These are phyloP conservation scores for Caenorhabditis drosophilae DNA, from an alignment of 2,888 invertebrate species.

Conservation along the genomic window DNA sequence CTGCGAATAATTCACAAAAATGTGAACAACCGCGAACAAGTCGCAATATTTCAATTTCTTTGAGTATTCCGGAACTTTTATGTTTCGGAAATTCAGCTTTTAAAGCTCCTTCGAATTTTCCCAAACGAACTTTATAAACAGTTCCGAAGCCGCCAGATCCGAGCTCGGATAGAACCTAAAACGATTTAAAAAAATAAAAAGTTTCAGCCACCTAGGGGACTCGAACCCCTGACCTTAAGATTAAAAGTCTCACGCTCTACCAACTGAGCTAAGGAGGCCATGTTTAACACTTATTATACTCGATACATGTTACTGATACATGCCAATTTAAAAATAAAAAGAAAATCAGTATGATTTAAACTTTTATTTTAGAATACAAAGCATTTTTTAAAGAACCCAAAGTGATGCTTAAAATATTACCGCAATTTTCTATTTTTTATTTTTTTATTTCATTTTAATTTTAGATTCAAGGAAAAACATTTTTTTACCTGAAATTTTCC, in stretches of 20 bases:
- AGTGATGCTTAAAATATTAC: too few relatives aligned
- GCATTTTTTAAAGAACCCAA: too few relatives aligned
- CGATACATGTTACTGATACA: too few relatives aligned
- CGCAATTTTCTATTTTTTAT: too few relatives aligned
- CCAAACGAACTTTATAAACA: not conserved
- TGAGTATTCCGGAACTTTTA: not conserved
- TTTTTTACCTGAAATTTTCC: too few relatives aligned
- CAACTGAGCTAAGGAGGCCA: slow-evolving; percentile 60
- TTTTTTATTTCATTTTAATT: too few relatives aligned
- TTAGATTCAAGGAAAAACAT: too few relatives aligned
- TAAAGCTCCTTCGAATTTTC: not conserved
- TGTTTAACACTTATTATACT: too few relatives aligned
- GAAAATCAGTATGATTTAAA: too few relatives aligned
- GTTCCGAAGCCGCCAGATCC: not conserved
- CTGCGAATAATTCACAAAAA: not conserved
- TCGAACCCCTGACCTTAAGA: slow-evolving; percentile 58
- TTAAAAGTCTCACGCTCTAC: slow-evolving; percentile 63
- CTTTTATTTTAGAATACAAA: too few relatives aligned
- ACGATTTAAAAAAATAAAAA: not conserved
- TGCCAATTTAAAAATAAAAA: too few relatives aligned
- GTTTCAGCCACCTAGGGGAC: slow-evolving; percentile 56
- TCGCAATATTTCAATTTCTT: not conserved
- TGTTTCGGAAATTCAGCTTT: not conserved
- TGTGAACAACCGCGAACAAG: not conserved
- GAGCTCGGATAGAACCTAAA: not conserved